phyloP scores from a whole-genome alignment of 1,140 invertebrate species.

The Solenopsis invicta region DNA sequence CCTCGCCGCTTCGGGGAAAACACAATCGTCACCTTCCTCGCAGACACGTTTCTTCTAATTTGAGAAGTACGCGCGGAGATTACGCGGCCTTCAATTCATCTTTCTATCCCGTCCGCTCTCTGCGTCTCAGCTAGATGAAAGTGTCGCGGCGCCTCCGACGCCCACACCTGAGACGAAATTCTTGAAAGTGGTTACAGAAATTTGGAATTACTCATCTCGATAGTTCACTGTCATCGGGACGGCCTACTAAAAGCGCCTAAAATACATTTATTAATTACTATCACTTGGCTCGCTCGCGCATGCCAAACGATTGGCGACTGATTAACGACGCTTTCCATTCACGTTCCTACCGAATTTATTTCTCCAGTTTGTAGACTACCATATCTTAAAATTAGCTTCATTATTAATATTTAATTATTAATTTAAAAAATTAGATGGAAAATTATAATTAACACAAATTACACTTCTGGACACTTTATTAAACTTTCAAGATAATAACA shows the following conservation, averaged over 20 bases:
- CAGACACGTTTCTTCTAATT: slow-evolving; percentile 15
- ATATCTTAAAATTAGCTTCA: not conserved
- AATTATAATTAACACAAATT: not conserved
- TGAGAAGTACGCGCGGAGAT: not conserved
- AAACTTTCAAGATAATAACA: not conserved
- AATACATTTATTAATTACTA: slow-evolving; percentile 53
- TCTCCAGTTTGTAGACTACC: not conserved
- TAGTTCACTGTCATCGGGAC: not conserved
- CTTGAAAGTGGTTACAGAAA: slow-evolving; percentile 47
- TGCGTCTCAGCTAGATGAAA: slow-evolving; percentile 23
- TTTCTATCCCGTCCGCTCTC: not conserved
- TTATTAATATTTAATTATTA: not conserved
- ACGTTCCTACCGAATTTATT: not conserved
- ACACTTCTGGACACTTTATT: not conserved
- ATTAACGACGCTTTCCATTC: not conserved
- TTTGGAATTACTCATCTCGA: slow-evolving; percentile 32
- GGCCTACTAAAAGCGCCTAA: slow-evolving; percentile 40
- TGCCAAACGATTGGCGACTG: not conserved
- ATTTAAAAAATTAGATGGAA: not conserved
- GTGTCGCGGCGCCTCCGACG: slow-evolving; percentile 59
- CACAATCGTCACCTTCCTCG: slow-evolving; percentile 8
- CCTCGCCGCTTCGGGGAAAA: slow-evolving; percentile 26
- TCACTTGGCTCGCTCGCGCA: not conserved
- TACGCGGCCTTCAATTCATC: slow-evolving; percentile 35
- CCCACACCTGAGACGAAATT: slow-evolving; percentile 55